Base-by-base conservation (phyloP, 2,113 vertebrate genomes). In the Limanda limanda region DNA sequence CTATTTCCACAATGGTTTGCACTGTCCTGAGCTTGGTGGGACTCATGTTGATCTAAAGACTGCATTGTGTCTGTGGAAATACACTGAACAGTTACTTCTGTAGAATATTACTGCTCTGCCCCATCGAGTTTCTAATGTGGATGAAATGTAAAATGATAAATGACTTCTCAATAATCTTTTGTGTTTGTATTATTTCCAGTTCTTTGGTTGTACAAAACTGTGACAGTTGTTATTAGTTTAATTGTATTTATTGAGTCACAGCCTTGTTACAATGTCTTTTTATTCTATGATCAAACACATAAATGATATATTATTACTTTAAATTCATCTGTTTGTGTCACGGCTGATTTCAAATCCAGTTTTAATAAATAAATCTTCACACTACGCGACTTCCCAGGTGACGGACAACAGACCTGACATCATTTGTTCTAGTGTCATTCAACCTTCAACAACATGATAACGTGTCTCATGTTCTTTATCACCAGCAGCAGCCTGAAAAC, bases 1-100 rank as follows among this genome's bases (percentile, higher is more conserved):
- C 68, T 73, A 17, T 68, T 76, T 76, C 82, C 59, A 47, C 81
- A 71, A 65, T 87, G 78, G 42, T 79, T 74, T 82, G 64, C 72
- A 73, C 60, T 60, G 64, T 70, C 60, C 61, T 79, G 66, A 79
- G 61, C 42, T 57, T 9, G 31, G n/a, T 71, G 61, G 37, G 35
- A 74, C 45, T 74, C 65, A 56, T 42, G 13, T 56, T 58, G 31
- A 21, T 63, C 24, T 79, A 71, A 74, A 74, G 45, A 61, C 58
- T 21, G 25, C 25, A 25, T 25, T 54, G 52, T 35, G 10, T 52
- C 71, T 40, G 24, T 74, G 67, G 67, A 60, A 17, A 61, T 25
- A 57, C 14, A 14, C 13, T 17, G n/a, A n/a, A 47, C 60, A 12
- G 5, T 27, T 59, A 24, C 7, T n/a, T 20, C 20, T 52, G 17